Conservation (phyloP, 2,888 invertebrate species). For the Ophion slaviceki region DNA sequence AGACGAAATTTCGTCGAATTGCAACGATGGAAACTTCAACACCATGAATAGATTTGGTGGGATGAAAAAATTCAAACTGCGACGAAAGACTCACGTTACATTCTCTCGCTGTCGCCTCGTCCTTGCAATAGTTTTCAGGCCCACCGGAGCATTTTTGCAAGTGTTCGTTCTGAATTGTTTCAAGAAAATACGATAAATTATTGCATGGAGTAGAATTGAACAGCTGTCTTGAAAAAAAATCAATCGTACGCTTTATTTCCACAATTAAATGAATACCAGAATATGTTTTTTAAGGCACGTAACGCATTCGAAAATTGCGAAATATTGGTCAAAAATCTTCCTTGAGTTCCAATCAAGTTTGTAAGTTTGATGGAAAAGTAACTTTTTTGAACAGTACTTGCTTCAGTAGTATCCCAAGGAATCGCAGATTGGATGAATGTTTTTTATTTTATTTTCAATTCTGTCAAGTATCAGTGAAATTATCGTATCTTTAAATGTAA, state of each 20-base stretch:
- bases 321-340: too few species aligned
- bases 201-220: background rate
- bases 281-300: background rate
- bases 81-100: slow-evolving; percentile 12
- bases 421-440: too few species aligned
- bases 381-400: too few species aligned
- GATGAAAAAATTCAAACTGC: background rate
- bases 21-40: too few species aligned
- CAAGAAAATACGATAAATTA: background rate
- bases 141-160: background rate
- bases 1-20: too few species aligned
- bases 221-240: background rate
- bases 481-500: too few species aligned
- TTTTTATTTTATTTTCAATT: too few species aligned
- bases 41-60: background rate
- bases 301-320: background rate
- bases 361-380: background rate
- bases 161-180: background rate
- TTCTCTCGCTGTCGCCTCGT: background rate
- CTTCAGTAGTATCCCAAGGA: too few species aligned
- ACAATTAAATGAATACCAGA: background rate
- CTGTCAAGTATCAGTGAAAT: too few species aligned
- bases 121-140: background rate
- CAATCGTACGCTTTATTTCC: background rate
- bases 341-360: background rate